These are phyloP conservation scores for Tortricodes alternella DNA, from an alignment of 2,888 invertebrate species.

Conservation along the genomic window DNA sequence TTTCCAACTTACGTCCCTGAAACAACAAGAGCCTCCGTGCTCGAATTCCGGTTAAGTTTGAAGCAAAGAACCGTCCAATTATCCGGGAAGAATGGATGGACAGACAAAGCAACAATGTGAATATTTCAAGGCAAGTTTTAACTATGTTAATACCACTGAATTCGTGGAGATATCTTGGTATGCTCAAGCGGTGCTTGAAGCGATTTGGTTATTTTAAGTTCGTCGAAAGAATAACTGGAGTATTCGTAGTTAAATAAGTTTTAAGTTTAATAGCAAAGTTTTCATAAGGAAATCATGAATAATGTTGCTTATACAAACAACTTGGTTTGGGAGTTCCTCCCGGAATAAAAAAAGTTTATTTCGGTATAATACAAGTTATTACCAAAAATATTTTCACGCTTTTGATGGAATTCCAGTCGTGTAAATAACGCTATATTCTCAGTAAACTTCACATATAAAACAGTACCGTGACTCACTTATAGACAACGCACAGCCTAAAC, in stretches of 20 bases:
- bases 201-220: neutral
- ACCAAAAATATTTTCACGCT: no score
- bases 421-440: no score
- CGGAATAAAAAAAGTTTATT: neutral
- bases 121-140: constrained; percentile 42
- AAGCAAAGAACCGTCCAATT: constrained; percentile 45
- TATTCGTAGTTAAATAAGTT: neutral
- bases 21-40: constrained; percentile 14
- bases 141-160: constrained; percentile 42
- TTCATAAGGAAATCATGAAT: neutral
- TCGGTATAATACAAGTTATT: no score
- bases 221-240: neutral
- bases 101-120: constrained; percentile 48
- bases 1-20: constrained; percentile 13
- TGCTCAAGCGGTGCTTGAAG: constrained; percentile 23
- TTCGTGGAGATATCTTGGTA: constrained; percentile 22
- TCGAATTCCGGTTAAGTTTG: constrained; percentile 33
- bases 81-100: constrained; percentile 41
- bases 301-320: no score
- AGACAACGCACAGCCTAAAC: no score
- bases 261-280: neutral
- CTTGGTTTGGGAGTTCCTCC: no score
- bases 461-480: no score
- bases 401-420: no score
- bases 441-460: no score